Evolutionary conservation across 1,140 invertebrate species (phyloP).

Genomic region (Lanistes nyassanus): DNA sequence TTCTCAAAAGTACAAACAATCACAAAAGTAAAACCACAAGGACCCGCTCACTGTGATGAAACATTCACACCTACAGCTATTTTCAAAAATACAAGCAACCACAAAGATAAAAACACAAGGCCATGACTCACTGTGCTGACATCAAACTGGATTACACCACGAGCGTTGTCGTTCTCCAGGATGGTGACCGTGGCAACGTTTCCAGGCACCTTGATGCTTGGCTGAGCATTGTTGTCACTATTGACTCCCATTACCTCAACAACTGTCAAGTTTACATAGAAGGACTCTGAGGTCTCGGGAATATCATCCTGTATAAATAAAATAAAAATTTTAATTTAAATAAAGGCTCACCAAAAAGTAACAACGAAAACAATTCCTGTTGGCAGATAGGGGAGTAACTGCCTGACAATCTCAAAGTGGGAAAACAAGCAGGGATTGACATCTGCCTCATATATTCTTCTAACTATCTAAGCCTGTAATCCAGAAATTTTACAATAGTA

Average conservation of each 20-base stretch:
- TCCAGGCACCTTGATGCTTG: constrained; percentile 55
- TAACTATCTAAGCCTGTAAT: no score
- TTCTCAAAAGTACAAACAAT: neutral
- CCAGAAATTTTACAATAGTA: no score
- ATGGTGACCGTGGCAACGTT: constrained; percentile 53
- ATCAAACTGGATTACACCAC: constrained; percentile 61
- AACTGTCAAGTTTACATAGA: constrained; percentile 60
- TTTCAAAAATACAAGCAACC: neutral
- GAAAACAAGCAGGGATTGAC: no score
- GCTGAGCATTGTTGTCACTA: constrained; percentile 37
- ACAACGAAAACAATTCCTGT: neutral
- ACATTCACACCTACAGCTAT: neutral
- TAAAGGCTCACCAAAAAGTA: neutral
- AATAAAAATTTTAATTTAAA: neutral
- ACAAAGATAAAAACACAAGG: neutral
- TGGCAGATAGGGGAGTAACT: neutral
- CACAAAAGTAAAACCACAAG: no score
- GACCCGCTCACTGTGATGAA: no score
- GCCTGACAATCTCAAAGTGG: neutral
- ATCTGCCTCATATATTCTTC: no score
- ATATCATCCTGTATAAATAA: constrained; percentile 44
- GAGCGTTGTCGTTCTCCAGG: constrained; percentile 62
- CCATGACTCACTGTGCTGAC: constrained; percentile 54
- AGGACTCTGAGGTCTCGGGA: constrained; percentile 59
- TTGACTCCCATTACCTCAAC: constrained; percentile 42